Evolutionary conservation across 2,797 vertebrate genomes (phyloP).

Genomic region (Anas acuta): DNA sequence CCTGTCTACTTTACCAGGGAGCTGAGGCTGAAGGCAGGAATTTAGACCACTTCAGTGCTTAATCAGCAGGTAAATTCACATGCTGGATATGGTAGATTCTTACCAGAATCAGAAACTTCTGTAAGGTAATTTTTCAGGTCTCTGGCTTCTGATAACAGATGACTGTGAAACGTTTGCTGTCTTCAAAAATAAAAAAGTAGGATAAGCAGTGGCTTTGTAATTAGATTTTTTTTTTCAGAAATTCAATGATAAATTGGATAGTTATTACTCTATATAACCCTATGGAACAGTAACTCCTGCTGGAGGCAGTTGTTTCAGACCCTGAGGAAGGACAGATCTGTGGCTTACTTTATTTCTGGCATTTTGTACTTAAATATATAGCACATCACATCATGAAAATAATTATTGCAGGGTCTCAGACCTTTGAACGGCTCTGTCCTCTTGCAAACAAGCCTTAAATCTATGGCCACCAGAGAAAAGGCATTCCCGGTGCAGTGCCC

Average conservation of each 20-base stretch:
- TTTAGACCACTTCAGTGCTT: neutral
- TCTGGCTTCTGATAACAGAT: neutral
- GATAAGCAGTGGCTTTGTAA: neutral
- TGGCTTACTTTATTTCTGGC: neutral
- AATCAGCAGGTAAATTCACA: neutral
- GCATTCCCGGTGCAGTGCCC: neutral
- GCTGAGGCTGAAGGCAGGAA: neutral
- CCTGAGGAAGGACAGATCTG: neutral
- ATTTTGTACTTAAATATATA: neutral
- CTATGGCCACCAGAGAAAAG: neutral
- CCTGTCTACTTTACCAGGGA: neutral
- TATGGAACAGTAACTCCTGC: neutral
- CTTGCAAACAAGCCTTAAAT: neutral
- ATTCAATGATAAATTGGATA: neutral
- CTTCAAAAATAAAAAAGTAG: neutral
- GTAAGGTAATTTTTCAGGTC: neutral
- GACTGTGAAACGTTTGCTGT: neutral
- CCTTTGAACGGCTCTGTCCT: neutral
- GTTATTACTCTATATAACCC: neutral
- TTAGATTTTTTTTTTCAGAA: neutral
- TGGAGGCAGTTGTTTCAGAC: neutral
- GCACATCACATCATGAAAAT: constrained; percentile 5
- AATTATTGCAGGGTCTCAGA: neutral
- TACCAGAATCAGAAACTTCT: neutral
- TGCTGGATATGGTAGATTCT: neutral